Evolutionary conservation across 1,140 invertebrate genomes (phyloP), one percentile per base, ranked within the genome.

Genomic region (Drosophila orena): DNA sequence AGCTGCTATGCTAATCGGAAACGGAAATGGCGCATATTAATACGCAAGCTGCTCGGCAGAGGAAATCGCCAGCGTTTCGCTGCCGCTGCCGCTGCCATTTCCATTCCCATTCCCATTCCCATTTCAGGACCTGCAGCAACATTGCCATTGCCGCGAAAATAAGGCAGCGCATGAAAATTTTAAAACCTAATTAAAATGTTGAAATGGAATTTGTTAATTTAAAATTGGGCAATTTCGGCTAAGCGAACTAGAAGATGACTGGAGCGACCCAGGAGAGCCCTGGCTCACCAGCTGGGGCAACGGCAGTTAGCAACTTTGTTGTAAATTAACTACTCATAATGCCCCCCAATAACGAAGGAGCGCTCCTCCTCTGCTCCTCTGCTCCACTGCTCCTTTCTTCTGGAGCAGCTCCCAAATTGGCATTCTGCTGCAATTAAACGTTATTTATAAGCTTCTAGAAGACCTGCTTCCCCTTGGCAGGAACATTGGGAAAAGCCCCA

Each of bases 121-220:
- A 62, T 62, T 62, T 59, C 37, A 14, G 76, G 37, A 43, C 72
- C 72, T 79, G 77, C 71, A 74, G 3, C 49, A 52, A 14, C 49
- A 50, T 35, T 34, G 24, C 24, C 47, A 61, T 27, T 24, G 50
- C 50, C 58, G 58, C 34, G 27, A 65, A 74, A 71, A 71, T 70
- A 70, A 72, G 75, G 75, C 59, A 57, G 75, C 74, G 61, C 84
- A 88, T 88, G 76, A 88, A 88, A 88, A 84, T 88, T 88, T 88
- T 89, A 88, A 86, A 89, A 89, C 84, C 84, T 88, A 88, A 88
- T 88, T 88, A 88, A 88, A 88, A 89, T 84, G 84, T 88, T 88
- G 84, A 88, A 88, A 88, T 89, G 84, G 84, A 88, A 88, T 88
- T 88, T 88, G 84, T 88, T 88, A 88, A 88, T 88, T 88, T 88